A percentile compares a stretch with the other conserved stretches of the same genome.
phyloP scores from a whole-genome alignment of 2,888 invertebrate species.

The Entomobrya proxima region DNA sequence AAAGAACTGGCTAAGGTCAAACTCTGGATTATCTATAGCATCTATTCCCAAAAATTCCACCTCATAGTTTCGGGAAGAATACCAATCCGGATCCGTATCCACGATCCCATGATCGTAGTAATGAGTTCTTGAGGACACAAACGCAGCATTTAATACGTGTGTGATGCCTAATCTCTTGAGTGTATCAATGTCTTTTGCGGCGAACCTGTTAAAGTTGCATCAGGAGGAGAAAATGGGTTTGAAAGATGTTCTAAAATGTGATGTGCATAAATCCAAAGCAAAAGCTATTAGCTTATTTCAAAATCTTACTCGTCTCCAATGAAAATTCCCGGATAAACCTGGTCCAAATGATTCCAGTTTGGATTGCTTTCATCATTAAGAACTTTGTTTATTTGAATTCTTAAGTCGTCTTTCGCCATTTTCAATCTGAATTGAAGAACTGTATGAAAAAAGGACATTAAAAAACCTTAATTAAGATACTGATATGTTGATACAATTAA shows the following conservation, averaged over 20 bases:
- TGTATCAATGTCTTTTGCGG: conserved; percentile 71
- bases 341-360: conserved; percentile 67
- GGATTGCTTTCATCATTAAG: conserved; percentile 53
- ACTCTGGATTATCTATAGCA: conserved; percentile 61
- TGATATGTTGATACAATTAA: neutral
- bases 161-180: conserved; percentile 78
- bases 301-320: conserved; percentile 68
- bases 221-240: neutral
- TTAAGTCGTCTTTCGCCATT: conserved; percentile 59
- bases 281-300: neutral
- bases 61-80: conserved; percentile 44
- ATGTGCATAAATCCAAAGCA: neutral
- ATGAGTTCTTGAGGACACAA: conserved; percentile 75
- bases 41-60: conserved; percentile 62
- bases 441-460: neutral
- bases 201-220: conserved; percentile 17
- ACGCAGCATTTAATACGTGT: conserved; percentile 79
- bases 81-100: conserved; percentile 64
- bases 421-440: neutral
- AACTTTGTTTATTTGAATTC: conserved; percentile 59
- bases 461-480: no score
- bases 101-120: conserved; percentile 60
- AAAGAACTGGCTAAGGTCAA: conserved; percentile 64
- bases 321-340: conserved; percentile 65
- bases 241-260: neutral